Conservation (phyloP, 30 jellyfish, hydroid and myxozoan genomes). For the Aurelia aurita complex sp. Pacific region DNA sequence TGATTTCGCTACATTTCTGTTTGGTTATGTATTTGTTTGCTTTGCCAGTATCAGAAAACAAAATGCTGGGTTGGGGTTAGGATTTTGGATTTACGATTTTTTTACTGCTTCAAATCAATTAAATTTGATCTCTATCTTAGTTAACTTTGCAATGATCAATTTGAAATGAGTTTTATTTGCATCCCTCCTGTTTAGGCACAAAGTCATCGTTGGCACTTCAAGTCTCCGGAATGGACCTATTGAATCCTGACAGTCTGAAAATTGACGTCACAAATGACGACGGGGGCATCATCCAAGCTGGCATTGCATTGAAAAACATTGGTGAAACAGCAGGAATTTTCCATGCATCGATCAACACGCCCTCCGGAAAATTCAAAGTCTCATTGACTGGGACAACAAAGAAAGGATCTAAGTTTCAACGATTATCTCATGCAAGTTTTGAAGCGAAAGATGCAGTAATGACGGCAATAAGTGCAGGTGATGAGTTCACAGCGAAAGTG, state of each 20-base stretch:
- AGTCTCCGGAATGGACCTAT: slow-evolving; percentile 24
- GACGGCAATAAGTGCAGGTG: slow-evolving; percentile 38
- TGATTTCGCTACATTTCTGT: too few species aligned
- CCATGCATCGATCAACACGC: slow-evolving; percentile 51
- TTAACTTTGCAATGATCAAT: too few species aligned
- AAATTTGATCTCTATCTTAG: too few species aligned
- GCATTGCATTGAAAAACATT: neutral
- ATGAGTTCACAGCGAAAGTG: slow-evolving; percentile 52
- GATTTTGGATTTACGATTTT: too few species aligned
- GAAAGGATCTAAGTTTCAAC: slow-evolving; percentile 56
- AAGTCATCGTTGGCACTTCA: slow-evolving; percentile 45
- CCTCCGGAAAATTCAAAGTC: slow-evolving; percentile 34
- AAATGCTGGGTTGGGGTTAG: too few species aligned
- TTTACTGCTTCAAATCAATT: too few species aligned
- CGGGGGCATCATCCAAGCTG: slow-evolving; percentile 16
- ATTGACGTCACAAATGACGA: slow-evolving; percentile 13
- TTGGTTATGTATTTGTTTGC: too few species aligned
- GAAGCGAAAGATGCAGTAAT: slow-evolving; percentile 37
- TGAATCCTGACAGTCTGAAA: slow-evolving; percentile 29
- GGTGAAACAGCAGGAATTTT: slow-evolving; percentile 17
- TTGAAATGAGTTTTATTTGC: too few species aligned
- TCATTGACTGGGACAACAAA: slow-evolving; percentile 40
- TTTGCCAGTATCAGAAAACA: too few species aligned
- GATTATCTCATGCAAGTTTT: slow-evolving; percentile 57
- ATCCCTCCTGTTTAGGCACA: slow-evolving; percentile 15